A percentile compares a stretch with the other conserved stretches of the same genome.
These are phyloP conservation scores for Clusia tigrina DNA, from an alignment of 2,888 invertebrate genomes.

Conservation along the genomic window DNA sequence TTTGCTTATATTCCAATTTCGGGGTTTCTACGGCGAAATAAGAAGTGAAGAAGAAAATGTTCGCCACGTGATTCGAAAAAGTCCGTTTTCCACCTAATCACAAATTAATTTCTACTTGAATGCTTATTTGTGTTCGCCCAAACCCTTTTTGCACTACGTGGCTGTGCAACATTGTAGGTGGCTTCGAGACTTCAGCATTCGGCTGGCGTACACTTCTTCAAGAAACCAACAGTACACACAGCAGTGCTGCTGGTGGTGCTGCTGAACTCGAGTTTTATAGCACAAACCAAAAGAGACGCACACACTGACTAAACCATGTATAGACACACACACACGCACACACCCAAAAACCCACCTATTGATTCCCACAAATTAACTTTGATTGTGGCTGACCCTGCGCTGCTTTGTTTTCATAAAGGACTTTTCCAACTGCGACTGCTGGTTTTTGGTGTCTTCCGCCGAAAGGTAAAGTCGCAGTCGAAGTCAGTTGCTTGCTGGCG, in stretches of 20 bases:
- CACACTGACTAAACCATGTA: background rate
- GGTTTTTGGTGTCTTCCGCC: background rate
- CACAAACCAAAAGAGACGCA: background rate
- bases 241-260: too few relatives aligned
- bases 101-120: too few relatives aligned
- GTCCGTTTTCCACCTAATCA: too few relatives aligned
- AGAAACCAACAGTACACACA: background rate
- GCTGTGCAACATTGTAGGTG: background rate
- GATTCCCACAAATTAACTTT: conserved; percentile 1
- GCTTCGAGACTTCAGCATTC: background rate
- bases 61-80: too few relatives aligned
- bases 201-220: background rate
- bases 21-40: too few relatives aligned
- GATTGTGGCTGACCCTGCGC: background rate
- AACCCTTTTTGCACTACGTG: too few relatives aligned
- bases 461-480: background rate
- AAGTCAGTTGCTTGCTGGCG: background rate
- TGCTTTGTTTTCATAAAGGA: background rate
- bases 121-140: too few relatives aligned
- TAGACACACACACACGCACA: background rate
- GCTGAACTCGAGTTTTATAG: background rate
- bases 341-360: background rate
- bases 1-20: too few relatives aligned
- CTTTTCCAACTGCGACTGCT: background rate
- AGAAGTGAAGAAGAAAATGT: too few relatives aligned